Percentiles rank a stretch among this genome's conserved stretches.
These are phyloP conservation scores for Atrichornis clamosus DNA, from an alignment of 2,113 vertebrate species.

Conservation along the genomic window DNA sequence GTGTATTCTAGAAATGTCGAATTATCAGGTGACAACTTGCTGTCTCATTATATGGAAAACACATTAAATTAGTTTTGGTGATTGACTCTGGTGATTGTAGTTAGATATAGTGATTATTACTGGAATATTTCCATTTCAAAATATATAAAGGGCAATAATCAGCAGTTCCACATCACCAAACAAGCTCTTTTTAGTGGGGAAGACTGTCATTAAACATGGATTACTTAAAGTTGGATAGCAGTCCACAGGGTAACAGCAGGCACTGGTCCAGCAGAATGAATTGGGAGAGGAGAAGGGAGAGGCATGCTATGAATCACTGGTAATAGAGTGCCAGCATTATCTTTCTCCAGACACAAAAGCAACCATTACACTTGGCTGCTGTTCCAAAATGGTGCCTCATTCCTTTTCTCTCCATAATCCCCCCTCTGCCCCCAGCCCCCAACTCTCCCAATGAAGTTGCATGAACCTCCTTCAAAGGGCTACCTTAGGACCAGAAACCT, in stretches of 20 bases:
- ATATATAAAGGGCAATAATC: not conserved
- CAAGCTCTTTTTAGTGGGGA: not conserved
- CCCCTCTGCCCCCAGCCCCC: no score
- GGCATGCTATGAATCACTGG: slow-evolving; percentile 25
- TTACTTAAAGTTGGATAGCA: not conserved
- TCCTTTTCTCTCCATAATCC: not conserved
- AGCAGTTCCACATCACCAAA: not conserved
- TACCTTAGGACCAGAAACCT: not conserved
- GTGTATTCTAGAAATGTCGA: not conserved
- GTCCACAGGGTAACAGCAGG: not conserved
- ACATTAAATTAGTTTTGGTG: not conserved
- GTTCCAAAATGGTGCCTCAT: not conserved
- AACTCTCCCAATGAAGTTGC: not conserved
- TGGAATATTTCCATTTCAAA: not conserved
- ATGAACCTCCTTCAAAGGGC: not conserved
- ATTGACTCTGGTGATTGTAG: not conserved
- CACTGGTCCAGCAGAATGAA: not conserved
- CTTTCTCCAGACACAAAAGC: slow-evolving; percentile 27
- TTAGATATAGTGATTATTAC: not conserved
- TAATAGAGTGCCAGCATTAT: slow-evolving; percentile 15
- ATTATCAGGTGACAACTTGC: not conserved
- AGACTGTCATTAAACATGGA: not conserved
- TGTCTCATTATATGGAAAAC: not conserved
- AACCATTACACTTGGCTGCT: slow-evolving; percentile 33
- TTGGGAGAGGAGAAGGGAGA: not conserved